phyloP scores from a whole-genome alignment of 2,113 vertebrate species.

The Ginglymostoma cirratum region DNA sequence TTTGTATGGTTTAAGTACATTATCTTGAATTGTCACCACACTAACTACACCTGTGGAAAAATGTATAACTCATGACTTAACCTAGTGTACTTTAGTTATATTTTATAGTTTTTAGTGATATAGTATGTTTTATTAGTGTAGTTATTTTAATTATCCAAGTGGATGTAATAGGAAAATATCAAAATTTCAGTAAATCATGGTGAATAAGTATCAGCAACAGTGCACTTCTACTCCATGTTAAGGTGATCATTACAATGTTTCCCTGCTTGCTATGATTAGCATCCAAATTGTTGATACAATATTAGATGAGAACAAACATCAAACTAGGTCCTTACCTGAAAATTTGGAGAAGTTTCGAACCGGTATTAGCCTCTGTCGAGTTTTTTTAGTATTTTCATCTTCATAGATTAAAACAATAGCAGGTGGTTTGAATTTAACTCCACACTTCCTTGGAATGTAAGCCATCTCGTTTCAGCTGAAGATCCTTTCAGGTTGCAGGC shows the following conservation, averaged over 20 bases:
- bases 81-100: background rate
- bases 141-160: background rate
- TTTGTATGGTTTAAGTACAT: background rate
- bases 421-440: slow-evolving; percentile 74
- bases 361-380: slow-evolving; percentile 79
- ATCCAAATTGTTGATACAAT: background rate
- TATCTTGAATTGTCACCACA: background rate
- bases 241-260: background rate
- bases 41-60: background rate
- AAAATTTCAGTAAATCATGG: no score
- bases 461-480: slow-evolving; percentile 50
- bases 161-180: background rate
- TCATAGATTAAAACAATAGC: slow-evolving; percentile 80
- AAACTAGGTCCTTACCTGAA: slow-evolving; percentile 63
- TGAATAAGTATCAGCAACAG: background rate
- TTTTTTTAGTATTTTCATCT: slow-evolving; percentile 52
- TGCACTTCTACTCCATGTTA: background rate
- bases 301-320: background rate
- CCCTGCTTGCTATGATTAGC: background rate
- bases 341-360: slow-evolving; percentile 72
- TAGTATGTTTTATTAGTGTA: background rate
- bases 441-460: slow-evolving; percentile 73
- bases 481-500: background rate
- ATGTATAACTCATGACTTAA: background rate
- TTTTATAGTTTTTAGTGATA: no score